Evolutionary conservation across 2,113 vertebrate genomes (phyloP).

Genomic region (Halcyon senegalensis): DNA sequence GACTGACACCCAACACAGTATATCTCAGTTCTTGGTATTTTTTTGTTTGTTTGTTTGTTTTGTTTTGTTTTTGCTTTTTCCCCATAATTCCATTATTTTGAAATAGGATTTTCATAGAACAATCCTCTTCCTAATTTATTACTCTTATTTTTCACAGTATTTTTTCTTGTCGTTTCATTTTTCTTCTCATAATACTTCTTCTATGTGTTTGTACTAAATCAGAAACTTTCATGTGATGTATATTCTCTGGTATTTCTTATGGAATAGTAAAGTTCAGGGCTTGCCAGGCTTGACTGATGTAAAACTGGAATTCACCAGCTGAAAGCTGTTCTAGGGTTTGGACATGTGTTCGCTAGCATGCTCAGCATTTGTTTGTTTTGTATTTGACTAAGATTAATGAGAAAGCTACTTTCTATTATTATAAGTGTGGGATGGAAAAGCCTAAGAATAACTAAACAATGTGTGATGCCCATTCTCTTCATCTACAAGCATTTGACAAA

Average conservation of each 20-base stretch:
- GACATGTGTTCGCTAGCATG: background rate
- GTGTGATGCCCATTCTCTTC: background rate
- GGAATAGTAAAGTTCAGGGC: background rate
- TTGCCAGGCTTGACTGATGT: background rate
- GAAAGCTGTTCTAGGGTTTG: background rate
- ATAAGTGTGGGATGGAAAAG: background rate
- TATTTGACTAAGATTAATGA: background rate
- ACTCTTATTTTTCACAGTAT: background rate
- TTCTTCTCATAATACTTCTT: background rate
- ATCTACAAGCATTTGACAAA: background rate
- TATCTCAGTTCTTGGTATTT: background rate
- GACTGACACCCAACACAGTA: background rate
- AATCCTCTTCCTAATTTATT: background rate
- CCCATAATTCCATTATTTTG: background rate
- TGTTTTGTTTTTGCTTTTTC: no score
- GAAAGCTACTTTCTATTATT: background rate
- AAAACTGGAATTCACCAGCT: background rate
- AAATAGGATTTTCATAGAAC: background rate
- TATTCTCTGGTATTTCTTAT: background rate
- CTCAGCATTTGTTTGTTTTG: background rate
- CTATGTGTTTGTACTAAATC: background rate
- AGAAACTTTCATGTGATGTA: background rate
- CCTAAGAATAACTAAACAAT: background rate
- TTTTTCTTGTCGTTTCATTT: background rate
- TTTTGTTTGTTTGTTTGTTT: no score